These are phyloP conservation scores for Drosophila lowei DNA, from an alignment of 1,140 invertebrate genomes.

Conservation along the genomic window DNA sequence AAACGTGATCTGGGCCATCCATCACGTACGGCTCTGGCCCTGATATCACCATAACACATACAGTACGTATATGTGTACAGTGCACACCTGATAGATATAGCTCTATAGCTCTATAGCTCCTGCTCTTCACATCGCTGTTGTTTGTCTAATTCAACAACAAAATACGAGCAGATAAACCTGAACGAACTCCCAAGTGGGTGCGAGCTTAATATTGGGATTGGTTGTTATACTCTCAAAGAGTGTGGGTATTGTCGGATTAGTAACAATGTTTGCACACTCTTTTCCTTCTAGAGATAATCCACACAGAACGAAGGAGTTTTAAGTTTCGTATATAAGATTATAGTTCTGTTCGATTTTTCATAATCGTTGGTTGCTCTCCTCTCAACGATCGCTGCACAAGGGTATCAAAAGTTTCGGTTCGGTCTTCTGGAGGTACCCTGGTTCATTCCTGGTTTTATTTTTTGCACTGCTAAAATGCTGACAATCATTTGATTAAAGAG, in stretches of 20 bases:
- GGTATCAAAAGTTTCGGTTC: too few relatives aligned
- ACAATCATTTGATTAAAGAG: conserved; percentile 71
- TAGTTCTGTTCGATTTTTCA: too few relatives aligned
- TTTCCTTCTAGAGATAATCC: too few relatives aligned
- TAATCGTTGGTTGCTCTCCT: too few relatives aligned
- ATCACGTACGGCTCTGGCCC: conserved; percentile 29
- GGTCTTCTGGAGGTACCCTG: background rate
- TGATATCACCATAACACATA: conserved; percentile 22
- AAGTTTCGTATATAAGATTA: too few relatives aligned
- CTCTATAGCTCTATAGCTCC: conserved; percentile 1
- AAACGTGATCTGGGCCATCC: conserved; percentile 37
- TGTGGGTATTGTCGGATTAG: background rate
- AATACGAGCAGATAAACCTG: conserved; percentile 55
- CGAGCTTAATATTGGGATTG: conserved; percentile 36
- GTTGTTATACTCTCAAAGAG: conserved; percentile 4
- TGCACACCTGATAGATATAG: conserved; percentile 30
- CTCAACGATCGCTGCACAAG: too few relatives aligned
- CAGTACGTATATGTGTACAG: too few relatives aligned
- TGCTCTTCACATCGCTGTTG: conserved; percentile 34
- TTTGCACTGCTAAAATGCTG: conserved; percentile 58
- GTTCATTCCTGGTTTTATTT: conserved; percentile 3
- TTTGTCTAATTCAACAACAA: conserved; percentile 70
- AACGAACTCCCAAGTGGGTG: conserved; percentile 25
- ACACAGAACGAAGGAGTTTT: background rate
- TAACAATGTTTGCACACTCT: too few relatives aligned